Percentiles rank a stretch among this genome's conserved stretches.
Conservation (phyloP, 2,888 invertebrate genomes). For the Ochropleura leucogaster region DNA sequence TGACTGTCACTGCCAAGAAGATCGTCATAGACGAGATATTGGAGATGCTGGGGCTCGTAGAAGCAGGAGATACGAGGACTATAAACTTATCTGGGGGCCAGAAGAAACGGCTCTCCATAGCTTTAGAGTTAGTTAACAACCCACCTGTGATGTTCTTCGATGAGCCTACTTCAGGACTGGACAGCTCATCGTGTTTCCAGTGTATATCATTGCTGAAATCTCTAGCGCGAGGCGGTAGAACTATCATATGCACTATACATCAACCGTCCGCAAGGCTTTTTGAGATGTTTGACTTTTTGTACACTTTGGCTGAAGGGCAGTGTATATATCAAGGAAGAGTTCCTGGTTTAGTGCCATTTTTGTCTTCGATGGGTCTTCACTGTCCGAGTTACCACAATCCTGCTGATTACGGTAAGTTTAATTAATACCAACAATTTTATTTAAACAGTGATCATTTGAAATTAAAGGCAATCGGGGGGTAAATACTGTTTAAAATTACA, state of each 20-base stretch:
- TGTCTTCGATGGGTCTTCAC: conserved; percentile 95
- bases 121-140: conserved; percentile 97
- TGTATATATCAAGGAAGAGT: conserved; percentile 98
- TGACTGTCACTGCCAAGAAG: conserved; percentile 93
- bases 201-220: conserved; percentile 97
- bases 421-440: neutral
- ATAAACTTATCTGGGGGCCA: conserved; percentile 97
- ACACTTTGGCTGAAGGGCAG: conserved; percentile 97
- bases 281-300: conserved; percentile 98
- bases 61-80: conserved; percentile 95
- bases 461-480: conserved; percentile 1
- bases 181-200: conserved; percentile 98
- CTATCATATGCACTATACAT: conserved; percentile 98
- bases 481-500: too few species aligned
- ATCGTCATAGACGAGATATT: conserved; percentile 96
- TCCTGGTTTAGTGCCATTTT: conserved; percentile 95
- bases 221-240: conserved; percentile 96
- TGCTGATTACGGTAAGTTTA: conserved; percentile 96
- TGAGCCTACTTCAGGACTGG: conserved; percentile 97
- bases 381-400: conserved; percentile 99
- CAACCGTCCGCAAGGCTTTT: conserved; percentile 98
- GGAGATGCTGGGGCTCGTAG: conserved; percentile 95
- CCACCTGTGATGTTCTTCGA: conserved; percentile 99
- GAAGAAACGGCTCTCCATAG: conserved; percentile 97
- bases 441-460: neutral